A percentile compares a stretch with the other conserved stretches of the same genome.
Conservation (phyloP, 2,797 vertebrate species). For the Schizopygopsis malacanthus region DNA sequence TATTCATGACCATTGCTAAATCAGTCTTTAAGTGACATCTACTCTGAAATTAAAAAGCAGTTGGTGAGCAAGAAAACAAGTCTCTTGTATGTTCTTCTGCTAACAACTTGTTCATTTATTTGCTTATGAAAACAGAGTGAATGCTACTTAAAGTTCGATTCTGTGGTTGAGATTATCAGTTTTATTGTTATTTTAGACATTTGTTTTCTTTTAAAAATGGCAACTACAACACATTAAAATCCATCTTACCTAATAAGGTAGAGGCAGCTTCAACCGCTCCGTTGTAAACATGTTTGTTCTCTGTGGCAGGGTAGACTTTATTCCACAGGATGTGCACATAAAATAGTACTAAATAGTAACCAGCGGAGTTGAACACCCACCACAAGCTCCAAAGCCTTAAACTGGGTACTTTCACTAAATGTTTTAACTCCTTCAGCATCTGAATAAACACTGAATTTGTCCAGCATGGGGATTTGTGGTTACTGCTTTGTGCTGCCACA, state of each 20-base stretch:
- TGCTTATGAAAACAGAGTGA: neutral
- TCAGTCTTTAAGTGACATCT: neutral
- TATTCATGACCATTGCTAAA: neutral
- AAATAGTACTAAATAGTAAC: slow-evolving; percentile 94
- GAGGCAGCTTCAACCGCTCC: slow-evolving; percentile 91
- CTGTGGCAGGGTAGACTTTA: slow-evolving; percentile 63
- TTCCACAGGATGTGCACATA: slow-evolving; percentile 95
- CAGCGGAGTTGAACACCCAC: slow-evolving; percentile 95
- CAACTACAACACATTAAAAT: neutral
- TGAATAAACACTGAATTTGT: slow-evolving; percentile 71
- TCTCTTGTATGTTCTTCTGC: neutral
- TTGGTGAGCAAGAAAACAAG: neutral
- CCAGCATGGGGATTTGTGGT: slow-evolving; percentile 62
- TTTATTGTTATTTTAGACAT: too few species aligned
- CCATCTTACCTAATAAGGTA: slow-evolving; percentile 84
- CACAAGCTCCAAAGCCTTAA: slow-evolving; percentile 93
- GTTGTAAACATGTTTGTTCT: slow-evolving; percentile 83
- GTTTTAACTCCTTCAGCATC: slow-evolving; percentile 84
- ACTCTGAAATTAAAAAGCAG: neutral
- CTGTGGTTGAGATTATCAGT: too few species aligned
- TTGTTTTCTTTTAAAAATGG: too few species aligned
- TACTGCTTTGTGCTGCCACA: neutral
- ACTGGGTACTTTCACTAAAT: slow-evolving; percentile 72
- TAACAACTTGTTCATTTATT: neutral
- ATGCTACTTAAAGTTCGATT: too few species aligned